Percentiles rank a stretch among this genome's conserved stretches.
These are phyloP conservation scores for Rhynchomys soricoides DNA, from an alignment of 2,113 vertebrate species.

Conservation along the genomic window DNA sequence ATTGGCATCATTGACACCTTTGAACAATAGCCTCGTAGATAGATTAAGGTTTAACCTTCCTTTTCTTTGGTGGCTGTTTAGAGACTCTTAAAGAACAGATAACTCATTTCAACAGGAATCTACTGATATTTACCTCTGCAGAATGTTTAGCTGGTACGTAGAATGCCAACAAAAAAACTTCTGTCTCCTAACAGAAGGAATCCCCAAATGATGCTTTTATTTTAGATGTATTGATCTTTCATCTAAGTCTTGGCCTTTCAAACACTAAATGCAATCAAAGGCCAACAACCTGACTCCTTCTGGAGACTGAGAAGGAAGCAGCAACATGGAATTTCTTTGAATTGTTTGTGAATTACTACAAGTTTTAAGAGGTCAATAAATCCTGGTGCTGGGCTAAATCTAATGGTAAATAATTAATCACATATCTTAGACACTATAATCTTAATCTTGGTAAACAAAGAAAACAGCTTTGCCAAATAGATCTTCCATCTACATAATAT, in stretches of 20 bases:
- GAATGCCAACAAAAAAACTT: slow-evolving; percentile 76
- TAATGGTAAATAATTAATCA: slow-evolving; percentile 72
- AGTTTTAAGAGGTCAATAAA: slow-evolving; percentile 62
- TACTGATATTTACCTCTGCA: slow-evolving; percentile 76
- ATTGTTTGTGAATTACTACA: slow-evolving; percentile 67
- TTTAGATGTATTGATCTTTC: slow-evolving; percentile 76
- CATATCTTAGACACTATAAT: slow-evolving; percentile 69
- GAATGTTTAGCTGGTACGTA: slow-evolving; percentile 73
- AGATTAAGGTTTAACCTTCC: slow-evolving; percentile 60
- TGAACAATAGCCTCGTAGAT: slow-evolving; percentile 68
- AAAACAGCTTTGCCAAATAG: slow-evolving; percentile 75
- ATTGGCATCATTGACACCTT: slow-evolving; percentile 73
- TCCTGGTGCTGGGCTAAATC: slow-evolving; percentile 59
- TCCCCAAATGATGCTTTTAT: slow-evolving; percentile 55
- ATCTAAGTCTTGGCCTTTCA: slow-evolving; percentile 64
- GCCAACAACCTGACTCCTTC: background rate
- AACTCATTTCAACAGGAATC: slow-evolving; percentile 82
- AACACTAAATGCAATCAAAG: slow-evolving; percentile 53
- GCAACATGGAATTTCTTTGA: slow-evolving; percentile 61
- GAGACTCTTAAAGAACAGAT: slow-evolving; percentile 79
- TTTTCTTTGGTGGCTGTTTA: slow-evolving; percentile 77
- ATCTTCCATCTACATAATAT: slow-evolving; percentile 74
- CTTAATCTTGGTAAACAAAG: slow-evolving; percentile 72
- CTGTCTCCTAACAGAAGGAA: slow-evolving; percentile 73
- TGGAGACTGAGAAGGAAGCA: slow-evolving; percentile 56